Evolutionary conservation across 2,113 vertebrate genomes (phyloP), one percentile per base, ranked within the genome.

Genomic region (Irena cyanogastra): DNA sequence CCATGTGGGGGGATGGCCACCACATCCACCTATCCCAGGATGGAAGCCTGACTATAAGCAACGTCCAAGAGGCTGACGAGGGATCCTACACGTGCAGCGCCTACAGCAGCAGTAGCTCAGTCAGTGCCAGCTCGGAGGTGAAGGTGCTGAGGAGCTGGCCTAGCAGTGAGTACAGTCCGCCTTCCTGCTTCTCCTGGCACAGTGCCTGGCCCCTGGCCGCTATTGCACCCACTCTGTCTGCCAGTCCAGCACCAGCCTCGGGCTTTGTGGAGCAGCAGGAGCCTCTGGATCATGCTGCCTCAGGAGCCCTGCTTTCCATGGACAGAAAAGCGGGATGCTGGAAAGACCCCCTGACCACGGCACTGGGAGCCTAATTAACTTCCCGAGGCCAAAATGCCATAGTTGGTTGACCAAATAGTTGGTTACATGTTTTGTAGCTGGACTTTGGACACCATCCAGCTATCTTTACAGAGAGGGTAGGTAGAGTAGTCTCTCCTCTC

Each of bases 81-180:
- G 99, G 99, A 8, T 98, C 98, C 13, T 99, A 99, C 91, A 99
- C 98, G 0, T 99, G 99, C 94, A 99, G 98, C 0, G 99, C 99
- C 19, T 99, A 99, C 97, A 98, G 98, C 0, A 99, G 99, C 41
- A 99, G 98, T 87, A 98, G 98, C 95, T 99, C 99, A 0, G 98
- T 98, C 95, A 99, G 99, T 39, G 99, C 99, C 94, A 98, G 98
- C 74, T 99, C 99, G 0, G 98, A 99, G 85, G 97, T 99, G 49
- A 98, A 97, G 57, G 96, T 99, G 96, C 94, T 87, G 56, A 98
- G 97, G 96, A 97, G 81, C 86, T 59, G 30, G 4, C 93, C 91
- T 1, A 89, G 87, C 28, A 84, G 98, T 98, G 84, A 94, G 97
- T 93, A 89, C 44, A 75, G 3, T 16, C 20, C 7, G 33, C 21